Base-by-base conservation (phyloP, 2,888 invertebrate species). In the Poecilobothrus nobilitatus region DNA sequence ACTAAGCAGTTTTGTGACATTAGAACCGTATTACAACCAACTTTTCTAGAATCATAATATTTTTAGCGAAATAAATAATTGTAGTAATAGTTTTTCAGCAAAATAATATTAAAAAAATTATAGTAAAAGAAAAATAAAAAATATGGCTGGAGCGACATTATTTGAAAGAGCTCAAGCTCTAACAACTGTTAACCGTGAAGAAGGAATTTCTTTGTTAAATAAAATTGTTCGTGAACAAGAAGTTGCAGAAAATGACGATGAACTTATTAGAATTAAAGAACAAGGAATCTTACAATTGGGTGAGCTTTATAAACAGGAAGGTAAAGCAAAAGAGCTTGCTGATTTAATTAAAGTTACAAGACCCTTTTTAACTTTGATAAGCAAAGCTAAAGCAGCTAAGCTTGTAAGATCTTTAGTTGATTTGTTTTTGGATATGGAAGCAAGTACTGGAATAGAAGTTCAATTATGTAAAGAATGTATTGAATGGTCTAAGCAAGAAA, bases 321-420 rank as follows among this genome's bases (percentile, higher is more conserved):
- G 94, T 79, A 94, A 95, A 83, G 95, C 96, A 73, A 92, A 94
- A 83, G 93, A 93, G 82, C 84, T 94, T 74, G 94, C 93, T 21
- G 92, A 94, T 76, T 86, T 99, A 74, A 97, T 99, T 78, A 94
- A 94, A 84, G 91, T 91, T 72, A 96, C 96, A 67, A 88, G 98
- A 76, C 97, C 98, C 20, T 99, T 99, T 81, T 86, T 99, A 71
- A 91, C 91, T 76, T 86, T 91, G 75, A 95, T 99, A 78, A 97
- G 97, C 81, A 99, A 99, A 85, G 98, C 99, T 53, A 99, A 99
- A 84, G 99, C 99, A 68, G 98, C 98, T 1, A 99, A 99, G 83
- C 84, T 99, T 76, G 98, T 99, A 10, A 88, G 98, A 73, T 93
- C 95, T 27, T 85, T 99, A 75, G 97, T 99, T 15, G 99, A 99